Evolutionary conservation across 2,797 vertebrate species (phyloP), one percentile per base, ranked within the genome.

Genomic region (Onychomys torridus): DNA sequence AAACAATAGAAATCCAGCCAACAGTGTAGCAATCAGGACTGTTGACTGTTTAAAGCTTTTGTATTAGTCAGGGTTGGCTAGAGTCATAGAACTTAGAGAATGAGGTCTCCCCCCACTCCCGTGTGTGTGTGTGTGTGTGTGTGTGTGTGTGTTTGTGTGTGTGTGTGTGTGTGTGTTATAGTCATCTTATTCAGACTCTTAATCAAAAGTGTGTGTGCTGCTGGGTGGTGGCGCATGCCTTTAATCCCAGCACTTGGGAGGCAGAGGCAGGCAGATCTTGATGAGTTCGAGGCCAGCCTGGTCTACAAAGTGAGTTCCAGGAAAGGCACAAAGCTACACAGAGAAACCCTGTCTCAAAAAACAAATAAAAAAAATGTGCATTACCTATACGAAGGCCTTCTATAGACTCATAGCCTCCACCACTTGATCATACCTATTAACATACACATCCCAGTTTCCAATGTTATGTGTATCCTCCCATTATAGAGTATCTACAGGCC

Each of bases 1-100:
- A 95, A 89, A 78, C 27, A 71, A 78, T 2, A 92, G 78, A 93
- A 95, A 91, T 75, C 19, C 52, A 96, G 34, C 37, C 57, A 69
- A 78, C 34, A 76, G 37, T 85, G 52, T 81, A 49, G n/a, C 77
- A 7, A 14, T 43, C 52, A 55, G 61, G n/a, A 49, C 37, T 78
- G 6, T 59, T 79, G 40, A 4, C 52, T 85, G 49, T 82, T 92
- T 40, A 87, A 34, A 82, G 71, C 23, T 46, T 79, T 83, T 73
- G 17, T 71, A 4, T 71, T n/a, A 19, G 17, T 37, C n/a, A 71
- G 34, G 67, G 6, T 71, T n/a, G 17, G 21, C 37, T 12, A 73
- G 71, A 73, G 71, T 73, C 71, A 73, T 9, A 40, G 71, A 40
- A 73, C 4, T 40, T 40, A 73, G 11, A 73, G n/a, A 40, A 40